Evolutionary conservation across 2,113 vertebrate species (phyloP).

Genomic region (Gallinago undulata): DNA sequence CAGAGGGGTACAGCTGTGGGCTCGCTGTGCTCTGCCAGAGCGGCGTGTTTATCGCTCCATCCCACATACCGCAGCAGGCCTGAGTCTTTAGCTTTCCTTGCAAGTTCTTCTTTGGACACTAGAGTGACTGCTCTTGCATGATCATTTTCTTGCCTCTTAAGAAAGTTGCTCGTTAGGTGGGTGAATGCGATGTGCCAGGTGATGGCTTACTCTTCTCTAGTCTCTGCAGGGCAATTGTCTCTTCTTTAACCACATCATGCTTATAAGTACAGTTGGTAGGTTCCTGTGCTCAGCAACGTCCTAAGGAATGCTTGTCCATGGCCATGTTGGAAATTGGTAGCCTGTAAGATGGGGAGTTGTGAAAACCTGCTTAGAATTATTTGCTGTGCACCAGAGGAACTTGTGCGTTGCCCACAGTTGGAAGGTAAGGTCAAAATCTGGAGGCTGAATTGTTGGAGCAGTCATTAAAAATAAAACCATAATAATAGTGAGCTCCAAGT

Average conservation of each 20-base stretch:
- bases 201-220: not conserved
- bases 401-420: rapidly evolving
- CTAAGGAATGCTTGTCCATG: not conserved
- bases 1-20: not conserved
- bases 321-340: too few species aligned
- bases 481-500: rapidly evolving
- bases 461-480: not conserved
- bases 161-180: not conserved
- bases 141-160: not conserved
- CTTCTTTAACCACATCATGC: not conserved
- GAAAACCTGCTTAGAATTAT: not conserved
- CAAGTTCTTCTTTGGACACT: not conserved
- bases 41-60: not conserved
- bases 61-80: too few species aligned
- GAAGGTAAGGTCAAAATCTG: not conserved
- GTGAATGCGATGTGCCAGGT: not conserved
- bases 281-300: not conserved
- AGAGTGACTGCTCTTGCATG: not conserved
- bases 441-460: not conserved
- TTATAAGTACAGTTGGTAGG: not conserved
- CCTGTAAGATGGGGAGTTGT: not conserved
- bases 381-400: not conserved
- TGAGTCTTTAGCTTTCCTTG: not conserved
- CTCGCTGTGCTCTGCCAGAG: not conserved
- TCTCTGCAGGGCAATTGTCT: not conserved